A percentile compares a stretch with the other conserved stretches of the same genome.
These are phyloP conservation scores for Glaucopsyche alexis DNA, from an alignment of 2,888 invertebrate species.

Conservation along the genomic window DNA sequence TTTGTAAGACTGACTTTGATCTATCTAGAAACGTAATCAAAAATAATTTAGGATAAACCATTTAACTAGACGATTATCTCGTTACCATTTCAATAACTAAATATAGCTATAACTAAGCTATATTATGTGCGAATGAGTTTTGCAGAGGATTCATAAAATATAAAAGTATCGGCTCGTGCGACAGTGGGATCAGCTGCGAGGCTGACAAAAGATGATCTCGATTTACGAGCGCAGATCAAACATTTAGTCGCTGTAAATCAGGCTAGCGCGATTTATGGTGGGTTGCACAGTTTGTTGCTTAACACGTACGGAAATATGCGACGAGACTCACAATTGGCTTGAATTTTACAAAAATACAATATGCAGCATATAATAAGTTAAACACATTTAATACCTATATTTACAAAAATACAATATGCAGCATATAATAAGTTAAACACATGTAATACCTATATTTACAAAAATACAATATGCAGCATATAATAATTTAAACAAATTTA, in stretches of 20 bases:
- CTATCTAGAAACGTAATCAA: background rate
- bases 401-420: background rate
- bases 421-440: no score
- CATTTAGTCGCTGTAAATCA: slow-evolving; percentile 77
- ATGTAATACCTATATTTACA: background rate
- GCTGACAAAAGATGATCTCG: slow-evolving; percentile 73
- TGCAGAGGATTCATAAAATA: slow-evolving; percentile 24
- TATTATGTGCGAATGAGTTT: background rate
- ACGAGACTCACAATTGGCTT: slow-evolving; percentile 8
- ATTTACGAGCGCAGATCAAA: slow-evolving; percentile 77
- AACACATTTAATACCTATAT: no score
- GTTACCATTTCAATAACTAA: no score
- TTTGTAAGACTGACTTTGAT: no score
- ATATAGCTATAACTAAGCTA: no score
- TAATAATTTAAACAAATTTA: no score
- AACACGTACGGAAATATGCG: slow-evolving; percentile 48
- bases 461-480: no score
- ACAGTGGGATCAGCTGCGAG: slow-evolving; percentile 54
- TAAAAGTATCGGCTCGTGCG: slow-evolving; percentile 36
- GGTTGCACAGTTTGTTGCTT: slow-evolving; percentile 51
- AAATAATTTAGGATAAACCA: background rate
- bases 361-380: no score
- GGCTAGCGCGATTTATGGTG: slow-evolving; percentile 69
- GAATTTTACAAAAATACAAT: background rate
- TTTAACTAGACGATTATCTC: background rate